Evolutionary conservation across 2,797 vertebrate genomes (phyloP).

Genomic region (Hydrophis major): DNA sequence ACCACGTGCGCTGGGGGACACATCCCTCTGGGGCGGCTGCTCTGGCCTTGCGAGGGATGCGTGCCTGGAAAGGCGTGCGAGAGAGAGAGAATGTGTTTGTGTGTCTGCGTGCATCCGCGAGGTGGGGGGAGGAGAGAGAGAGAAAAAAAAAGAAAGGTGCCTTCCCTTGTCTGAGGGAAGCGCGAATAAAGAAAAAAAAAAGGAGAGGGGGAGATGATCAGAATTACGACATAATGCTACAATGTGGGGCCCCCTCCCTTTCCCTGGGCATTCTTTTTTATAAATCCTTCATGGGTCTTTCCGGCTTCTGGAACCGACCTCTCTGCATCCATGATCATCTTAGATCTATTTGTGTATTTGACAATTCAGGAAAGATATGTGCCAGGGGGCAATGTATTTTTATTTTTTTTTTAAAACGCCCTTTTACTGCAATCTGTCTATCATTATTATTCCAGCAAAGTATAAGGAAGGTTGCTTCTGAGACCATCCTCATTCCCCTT

Average conservation of each 20-base stretch:
- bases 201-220: no score
- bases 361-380: background rate
- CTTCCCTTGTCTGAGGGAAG: background rate
- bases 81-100: background rate
- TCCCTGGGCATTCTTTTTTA: background rate
- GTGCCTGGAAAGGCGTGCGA: background rate
- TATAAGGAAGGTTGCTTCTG: background rate
- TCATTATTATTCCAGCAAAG: background rate
- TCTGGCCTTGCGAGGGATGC: background rate
- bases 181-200: background rate
- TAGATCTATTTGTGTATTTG: background rate
- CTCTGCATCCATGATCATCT: background rate
- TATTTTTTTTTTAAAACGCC: background rate
- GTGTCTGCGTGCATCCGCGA: background rate
- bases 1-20: conserved; percentile 74
- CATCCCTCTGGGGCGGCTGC: background rate
- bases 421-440: background rate
- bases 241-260: background rate
- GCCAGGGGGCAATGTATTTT: background rate
- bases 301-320: background rate
- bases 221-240: background rate
- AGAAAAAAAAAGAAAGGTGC: background rate
- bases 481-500: background rate
- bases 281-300: background rate
- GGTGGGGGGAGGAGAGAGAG: accelerated